These are phyloP conservation scores for Halictus ligatus DNA, from an alignment of 2,888 invertebrate species.

Conservation along the genomic window DNA sequence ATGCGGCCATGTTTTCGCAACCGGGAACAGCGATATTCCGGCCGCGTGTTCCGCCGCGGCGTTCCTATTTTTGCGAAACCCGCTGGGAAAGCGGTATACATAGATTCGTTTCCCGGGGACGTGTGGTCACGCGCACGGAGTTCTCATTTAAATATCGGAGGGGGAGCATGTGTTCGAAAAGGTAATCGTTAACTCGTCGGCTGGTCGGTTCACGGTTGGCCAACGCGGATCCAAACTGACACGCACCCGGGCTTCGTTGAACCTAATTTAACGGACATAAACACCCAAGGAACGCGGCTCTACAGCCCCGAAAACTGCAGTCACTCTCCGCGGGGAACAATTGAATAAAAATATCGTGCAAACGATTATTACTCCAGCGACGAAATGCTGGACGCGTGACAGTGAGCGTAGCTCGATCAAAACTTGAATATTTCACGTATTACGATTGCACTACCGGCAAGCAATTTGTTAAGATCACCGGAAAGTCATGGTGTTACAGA, in stretches of 20 bases:
- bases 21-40: not conserved
- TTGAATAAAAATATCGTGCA: constrained; percentile 10
- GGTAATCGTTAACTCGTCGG: constrained; percentile 6
- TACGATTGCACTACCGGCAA: too few relatives aligned
- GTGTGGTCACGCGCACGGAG: not conserved
- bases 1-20: constrained; percentile 5
- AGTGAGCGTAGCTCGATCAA: not conserved
- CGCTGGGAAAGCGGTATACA: not conserved
- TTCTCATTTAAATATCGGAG: constrained; percentile 21
- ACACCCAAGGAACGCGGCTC: constrained; percentile 2
- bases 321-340: not conserved
- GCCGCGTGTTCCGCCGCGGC: not conserved
- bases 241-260: not conserved
- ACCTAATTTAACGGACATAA: constrained; percentile 17
- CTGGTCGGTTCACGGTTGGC: not conserved
- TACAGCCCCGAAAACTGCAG: not conserved
- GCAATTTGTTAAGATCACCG: not conserved
- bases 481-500: not conserved
- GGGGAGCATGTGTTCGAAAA: constrained; percentile 8
- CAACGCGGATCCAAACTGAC: not conserved
- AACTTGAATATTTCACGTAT: not conserved
- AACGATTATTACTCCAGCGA: not conserved
- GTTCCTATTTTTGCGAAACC: constrained; percentile 5
- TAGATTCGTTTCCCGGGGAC: not conserved
- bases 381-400: not conserved